Base-by-base conservation (phyloP, 64 coral and sea anemone species). In the Actinia tenebrosa region DNA sequence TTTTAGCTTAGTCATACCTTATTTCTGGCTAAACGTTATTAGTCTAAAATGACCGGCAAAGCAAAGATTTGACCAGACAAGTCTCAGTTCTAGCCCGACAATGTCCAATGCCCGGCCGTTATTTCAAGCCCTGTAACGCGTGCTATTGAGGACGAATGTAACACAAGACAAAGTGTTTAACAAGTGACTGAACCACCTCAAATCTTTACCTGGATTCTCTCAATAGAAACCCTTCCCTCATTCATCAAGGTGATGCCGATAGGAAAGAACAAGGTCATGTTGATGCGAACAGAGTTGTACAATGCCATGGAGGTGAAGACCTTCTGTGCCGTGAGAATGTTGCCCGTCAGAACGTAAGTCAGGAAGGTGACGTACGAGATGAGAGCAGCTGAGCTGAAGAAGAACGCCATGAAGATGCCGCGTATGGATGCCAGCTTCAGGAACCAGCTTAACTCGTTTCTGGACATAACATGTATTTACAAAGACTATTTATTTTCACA, bases 251-350 rank as follows among this genome's bases (percentile, higher is more conserved):
- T 92, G 17, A 95, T 95, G 1, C 86, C 94, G 42, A 95, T 44
- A 56, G 94, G 94, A 43, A 95, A 95, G 46, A 92, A 95, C 84
- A 92, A 79, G 18, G 94, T 89, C 94, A 95, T 95, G 62, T 89
- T 87, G 60, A 95, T 87, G 22, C 94, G 86, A 25, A 95, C 90
- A 78, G 94, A 89, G 16, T 95, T 95, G 79, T 92, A 95, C 62
- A 95, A 56, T 4, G 94, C 91, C 44, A 95, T 60, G 2, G 87
- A 88, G 26, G 94, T 95, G 84, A 95, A 95, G 63, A 95, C 94
- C 82, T 95, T 95, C 78, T 92, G 94, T 0, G 94, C 94, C 13
- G 94, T 92, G 14, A 95, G 85, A 64, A 87, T 62, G 22, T 95
- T 89, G 26, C 90, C 94, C 25, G 90, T 92, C 20, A 95, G 59